phyloP scores from a whole-genome alignment of 2,113 vertebrate species.

The Ammospiza nelsoni region DNA sequence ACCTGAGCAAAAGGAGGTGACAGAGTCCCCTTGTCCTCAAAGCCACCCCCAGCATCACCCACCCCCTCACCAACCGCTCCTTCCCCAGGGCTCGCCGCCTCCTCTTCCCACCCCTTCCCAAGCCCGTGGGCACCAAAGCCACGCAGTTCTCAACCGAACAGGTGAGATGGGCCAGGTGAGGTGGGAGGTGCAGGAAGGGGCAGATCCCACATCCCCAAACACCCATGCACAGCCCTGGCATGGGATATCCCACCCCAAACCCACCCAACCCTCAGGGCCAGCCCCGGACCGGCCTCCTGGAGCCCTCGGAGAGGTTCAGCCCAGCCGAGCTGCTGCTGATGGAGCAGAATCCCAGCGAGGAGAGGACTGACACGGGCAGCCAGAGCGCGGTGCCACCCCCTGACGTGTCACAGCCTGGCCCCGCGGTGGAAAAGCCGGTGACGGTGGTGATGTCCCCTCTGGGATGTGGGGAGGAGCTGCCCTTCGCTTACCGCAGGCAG shows the following conservation, averaged over 20 bases:
- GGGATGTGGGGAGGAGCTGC: neutral
- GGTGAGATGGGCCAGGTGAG: conserved; percentile 22
- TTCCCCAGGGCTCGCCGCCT: neutral
- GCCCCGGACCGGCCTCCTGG: neutral
- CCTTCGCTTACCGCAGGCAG: conserved; percentile 28
- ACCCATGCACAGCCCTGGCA: rapidly evolving
- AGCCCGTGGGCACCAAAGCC: conserved; percentile 27
- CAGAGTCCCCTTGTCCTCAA: rapidly evolving
- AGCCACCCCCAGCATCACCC: neutral
- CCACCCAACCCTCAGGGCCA: neutral
- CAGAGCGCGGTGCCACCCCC: rapidly evolving
- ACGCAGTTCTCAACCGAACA: neutral
- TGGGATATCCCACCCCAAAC: rapidly evolving
- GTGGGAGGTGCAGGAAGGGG: neutral
- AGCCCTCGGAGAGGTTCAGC: conserved; percentile 23
- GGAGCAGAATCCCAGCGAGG: neutral
- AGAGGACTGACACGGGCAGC: rapidly evolving
- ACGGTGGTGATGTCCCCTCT: rapidly evolving
- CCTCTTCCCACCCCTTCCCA: conserved; percentile 41
- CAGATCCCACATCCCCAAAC: neutral
- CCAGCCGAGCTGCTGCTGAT: neutral
- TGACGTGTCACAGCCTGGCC: rapidly evolving
- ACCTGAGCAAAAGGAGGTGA: conserved; percentile 55
- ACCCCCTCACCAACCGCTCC: neutral
- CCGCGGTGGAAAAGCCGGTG: rapidly evolving